Percentiles rank a stretch among this genome's conserved stretches.
Evolutionary conservation across 2,888 invertebrate species (phyloP).

Genomic region (Drosophila bunnanda): DNA sequence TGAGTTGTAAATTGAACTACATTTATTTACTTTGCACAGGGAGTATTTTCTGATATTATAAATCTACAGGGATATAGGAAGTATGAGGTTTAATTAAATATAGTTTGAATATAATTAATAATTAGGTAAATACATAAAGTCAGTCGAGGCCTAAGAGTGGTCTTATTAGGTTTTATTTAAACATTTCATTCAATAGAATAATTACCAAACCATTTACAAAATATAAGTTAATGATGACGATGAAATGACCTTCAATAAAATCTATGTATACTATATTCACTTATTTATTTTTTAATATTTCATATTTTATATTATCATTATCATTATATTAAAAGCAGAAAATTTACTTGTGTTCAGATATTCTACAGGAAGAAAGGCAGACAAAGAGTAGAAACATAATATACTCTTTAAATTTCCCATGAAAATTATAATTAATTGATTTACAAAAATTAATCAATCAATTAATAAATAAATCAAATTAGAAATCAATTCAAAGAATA

Average conservation of each 20-base stretch:
- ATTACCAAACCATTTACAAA: too few relatives aligned
- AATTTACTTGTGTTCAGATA: too few relatives aligned
- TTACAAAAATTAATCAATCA: neutral
- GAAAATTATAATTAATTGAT: neutral
- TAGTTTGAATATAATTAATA: neutral
- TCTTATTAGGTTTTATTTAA: neutral
- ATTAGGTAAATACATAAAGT: neutral
- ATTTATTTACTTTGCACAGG: neutral
- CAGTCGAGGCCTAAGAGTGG: neutral
- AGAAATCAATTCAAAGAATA: neutral
- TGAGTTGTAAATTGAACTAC: slow-evolving; percentile 1
- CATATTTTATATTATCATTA: neutral
- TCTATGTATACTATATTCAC: too few relatives aligned
- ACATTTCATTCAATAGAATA: neutral
- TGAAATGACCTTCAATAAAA: too few relatives aligned
- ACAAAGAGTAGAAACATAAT: neutral
- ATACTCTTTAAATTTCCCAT: neutral
- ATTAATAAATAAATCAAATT: neutral
- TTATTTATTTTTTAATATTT: neutral
- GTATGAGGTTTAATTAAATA: neutral
- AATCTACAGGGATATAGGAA: neutral
- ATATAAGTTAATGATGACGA: too few relatives aligned
- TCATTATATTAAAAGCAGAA: too few relatives aligned
- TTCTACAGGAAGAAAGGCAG: too few relatives aligned
- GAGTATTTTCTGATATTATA: neutral